Percentiles rank a stretch among this genome's conserved stretches.
phyloP scores from a whole-genome alignment of 2,113 vertebrate genomes.

The Dermatemys mawii region DNA sequence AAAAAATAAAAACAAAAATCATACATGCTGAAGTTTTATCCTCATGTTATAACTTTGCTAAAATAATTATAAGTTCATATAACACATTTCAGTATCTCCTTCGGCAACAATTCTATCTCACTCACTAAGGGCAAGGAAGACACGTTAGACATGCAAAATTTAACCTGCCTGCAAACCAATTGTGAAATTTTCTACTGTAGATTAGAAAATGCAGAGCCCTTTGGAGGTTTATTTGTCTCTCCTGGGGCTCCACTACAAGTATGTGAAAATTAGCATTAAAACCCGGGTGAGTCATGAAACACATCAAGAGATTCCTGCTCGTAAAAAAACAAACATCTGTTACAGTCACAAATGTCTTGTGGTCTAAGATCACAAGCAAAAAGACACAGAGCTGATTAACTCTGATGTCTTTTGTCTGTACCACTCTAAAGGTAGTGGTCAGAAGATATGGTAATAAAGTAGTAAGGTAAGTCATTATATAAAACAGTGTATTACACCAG shows the following conservation, averaged over 20 bases:
- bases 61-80: neutral
- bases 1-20: neutral
- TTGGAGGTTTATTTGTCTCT: neutral
- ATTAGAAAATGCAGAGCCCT: slow-evolving; percentile 7
- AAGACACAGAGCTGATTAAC: slow-evolving; percentile 15
- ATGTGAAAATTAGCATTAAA: neutral
- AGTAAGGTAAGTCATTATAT: neutral
- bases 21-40: slow-evolving; percentile 1
- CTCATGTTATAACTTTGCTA: neutral
- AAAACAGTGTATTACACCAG: neutral
- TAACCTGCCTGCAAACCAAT: neutral
- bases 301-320: neutral
- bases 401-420: neutral
- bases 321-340: slow-evolving; percentile 47
- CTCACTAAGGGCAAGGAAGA: neutral
- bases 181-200: neutral
- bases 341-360: neutral
- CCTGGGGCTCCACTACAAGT: neutral
- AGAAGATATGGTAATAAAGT: slow-evolving; percentile 25
- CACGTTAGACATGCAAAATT: neutral
- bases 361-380: slow-evolving; percentile 46
- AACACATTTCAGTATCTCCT: neutral
- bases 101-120: neutral
- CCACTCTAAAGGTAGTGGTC: slow-evolving; percentile 36
- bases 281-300: slow-evolving; percentile 40